A percentile compares a stretch with the other conserved stretches of the same genome.
phyloP scores from a whole-genome alignment of 2,888 invertebrate species.

The Podabrus alpinus region DNA sequence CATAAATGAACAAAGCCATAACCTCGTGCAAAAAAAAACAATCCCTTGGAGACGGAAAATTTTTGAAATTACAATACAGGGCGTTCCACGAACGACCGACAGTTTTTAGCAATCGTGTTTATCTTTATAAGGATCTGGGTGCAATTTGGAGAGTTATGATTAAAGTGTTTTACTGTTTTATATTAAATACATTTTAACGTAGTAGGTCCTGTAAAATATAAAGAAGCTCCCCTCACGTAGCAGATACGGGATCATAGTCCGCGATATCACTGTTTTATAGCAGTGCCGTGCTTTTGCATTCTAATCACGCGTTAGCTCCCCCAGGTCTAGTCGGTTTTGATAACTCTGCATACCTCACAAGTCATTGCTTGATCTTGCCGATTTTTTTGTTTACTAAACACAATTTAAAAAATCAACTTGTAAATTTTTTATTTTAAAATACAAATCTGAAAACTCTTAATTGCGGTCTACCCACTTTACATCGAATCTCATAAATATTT shows the following conservation, averaged over 20 bases:
- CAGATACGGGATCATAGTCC: slow-evolving; percentile 27
- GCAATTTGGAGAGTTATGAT: slow-evolving; percentile 5
- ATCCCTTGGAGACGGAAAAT: neutral
- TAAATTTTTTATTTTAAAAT: neutral
- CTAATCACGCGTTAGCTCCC: slow-evolving; percentile 34
- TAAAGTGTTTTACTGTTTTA: neutral
- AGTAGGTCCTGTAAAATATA: slow-evolving; percentile 9
- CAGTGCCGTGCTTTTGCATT: slow-evolving; percentile 37
- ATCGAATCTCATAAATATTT: neutral
- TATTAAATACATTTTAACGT: neutral
- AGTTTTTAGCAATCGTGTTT: neutral
- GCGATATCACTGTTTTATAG: slow-evolving; percentile 36
- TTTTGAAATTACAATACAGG: neutral
- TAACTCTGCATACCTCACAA: slow-evolving; percentile 25
- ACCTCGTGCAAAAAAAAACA: neutral
- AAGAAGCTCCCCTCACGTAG: slow-evolving; percentile 23
- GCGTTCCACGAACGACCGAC: neutral
- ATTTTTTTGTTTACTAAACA: slow-evolving; percentile 12
- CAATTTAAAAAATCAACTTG: neutral
- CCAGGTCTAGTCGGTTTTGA: slow-evolving; percentile 28
- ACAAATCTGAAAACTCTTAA: no score
- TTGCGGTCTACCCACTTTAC: no score
- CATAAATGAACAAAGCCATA: neutral
- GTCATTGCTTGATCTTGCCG: slow-evolving; percentile 11
- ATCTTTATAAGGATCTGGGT: neutral